These are phyloP conservation scores for Cinara cedri DNA, from an alignment of 2,888 invertebrate species.

Conservation along the genomic window DNA sequence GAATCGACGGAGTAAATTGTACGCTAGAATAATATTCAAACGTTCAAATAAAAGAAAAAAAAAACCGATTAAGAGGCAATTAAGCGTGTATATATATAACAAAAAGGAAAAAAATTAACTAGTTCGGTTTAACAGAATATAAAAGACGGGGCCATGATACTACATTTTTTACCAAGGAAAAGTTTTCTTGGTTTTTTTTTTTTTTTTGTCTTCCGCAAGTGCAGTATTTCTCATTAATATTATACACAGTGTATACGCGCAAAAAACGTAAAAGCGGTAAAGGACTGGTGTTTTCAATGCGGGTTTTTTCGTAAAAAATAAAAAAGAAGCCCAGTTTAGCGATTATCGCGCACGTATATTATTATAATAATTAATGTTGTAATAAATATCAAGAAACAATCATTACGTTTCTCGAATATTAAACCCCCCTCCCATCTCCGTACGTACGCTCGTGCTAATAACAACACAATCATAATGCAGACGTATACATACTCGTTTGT, in stretches of 20 bases:
- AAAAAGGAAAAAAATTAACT: slow-evolving; percentile 22
- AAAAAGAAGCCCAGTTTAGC: too few relatives aligned
- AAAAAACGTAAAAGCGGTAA: background rate
- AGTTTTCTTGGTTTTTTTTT: slow-evolving; percentile 38
- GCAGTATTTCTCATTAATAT: slow-evolving; percentile 48
- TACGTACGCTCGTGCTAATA: background rate
- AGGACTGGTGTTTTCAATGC: slow-evolving; percentile 16
- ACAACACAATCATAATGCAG: background rate
- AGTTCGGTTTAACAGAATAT: slow-evolving; percentile 16
- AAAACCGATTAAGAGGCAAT: slow-evolving; percentile 8
- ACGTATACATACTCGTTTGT: too few relatives aligned
- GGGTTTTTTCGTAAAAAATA: too few relatives aligned
- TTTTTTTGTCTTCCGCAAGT: background rate
- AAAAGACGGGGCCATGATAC: slow-evolving; percentile 13
- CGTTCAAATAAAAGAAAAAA: background rate
- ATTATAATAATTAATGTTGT: too few relatives aligned
- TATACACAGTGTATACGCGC: slow-evolving; percentile 34
- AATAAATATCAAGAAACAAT: slow-evolving; percentile 13
- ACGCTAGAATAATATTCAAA: slow-evolving; percentile 19
- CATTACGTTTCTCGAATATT: slow-evolving; percentile 32
- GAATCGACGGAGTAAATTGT: background rate
- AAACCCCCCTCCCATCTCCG: too few relatives aligned
- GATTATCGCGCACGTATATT: too few relatives aligned
- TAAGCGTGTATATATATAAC: background rate
- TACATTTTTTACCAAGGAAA: slow-evolving; percentile 5